phyloP scores from a whole-genome alignment of 92 coral and sea anemone species.

The Zoanthus gigantus region DNA sequence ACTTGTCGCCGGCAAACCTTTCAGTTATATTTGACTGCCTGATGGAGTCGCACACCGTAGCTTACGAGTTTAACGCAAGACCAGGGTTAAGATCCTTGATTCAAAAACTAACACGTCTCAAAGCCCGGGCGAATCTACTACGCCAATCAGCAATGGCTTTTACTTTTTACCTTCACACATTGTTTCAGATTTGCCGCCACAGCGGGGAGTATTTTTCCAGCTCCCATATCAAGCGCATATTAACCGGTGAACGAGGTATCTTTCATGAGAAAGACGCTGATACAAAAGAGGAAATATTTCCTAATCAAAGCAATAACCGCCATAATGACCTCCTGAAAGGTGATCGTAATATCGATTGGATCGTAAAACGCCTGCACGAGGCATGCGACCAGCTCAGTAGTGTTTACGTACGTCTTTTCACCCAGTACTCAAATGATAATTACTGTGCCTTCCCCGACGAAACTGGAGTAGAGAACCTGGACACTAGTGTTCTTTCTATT shows the following conservation, averaged over 20 bases:
- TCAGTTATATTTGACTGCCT: slow-evolving; percentile 95
- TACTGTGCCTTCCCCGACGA: slow-evolving; percentile 63
- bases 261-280: slow-evolving; percentile 68
- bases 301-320: slow-evolving; percentile 65
- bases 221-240: slow-evolving; percentile 94
- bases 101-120: slow-evolving; percentile 91
- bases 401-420: slow-evolving; percentile 92
- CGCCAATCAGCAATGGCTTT: slow-evolving; percentile 98
- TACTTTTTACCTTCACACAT: slow-evolving; percentile 91
- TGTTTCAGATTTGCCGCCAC: slow-evolving; percentile 96
- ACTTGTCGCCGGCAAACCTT: slow-evolving; percentile 93
- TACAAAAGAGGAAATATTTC: slow-evolving; percentile 69
- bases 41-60: slow-evolving; percentile 98
- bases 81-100: slow-evolving; percentile 93
- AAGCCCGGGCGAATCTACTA: slow-evolving; percentile 94
- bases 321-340: slow-evolving; percentile 91
- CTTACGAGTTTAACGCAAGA: slow-evolving; percentile 97
- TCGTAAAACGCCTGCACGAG: slow-evolving; percentile 92
- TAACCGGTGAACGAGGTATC: slow-evolving; percentile 90
- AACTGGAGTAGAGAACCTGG: slow-evolving; percentile 63
- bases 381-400: slow-evolving; percentile 98
- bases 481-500: slow-evolving; percentile 79
- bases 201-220: slow-evolving; percentile 97
- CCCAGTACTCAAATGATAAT: slow-evolving; percentile 80
- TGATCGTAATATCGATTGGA: slow-evolving; percentile 95